phyloP scores from a whole-genome alignment of 2,888 invertebrate genomes.

The Ophioninae sp. region DNA sequence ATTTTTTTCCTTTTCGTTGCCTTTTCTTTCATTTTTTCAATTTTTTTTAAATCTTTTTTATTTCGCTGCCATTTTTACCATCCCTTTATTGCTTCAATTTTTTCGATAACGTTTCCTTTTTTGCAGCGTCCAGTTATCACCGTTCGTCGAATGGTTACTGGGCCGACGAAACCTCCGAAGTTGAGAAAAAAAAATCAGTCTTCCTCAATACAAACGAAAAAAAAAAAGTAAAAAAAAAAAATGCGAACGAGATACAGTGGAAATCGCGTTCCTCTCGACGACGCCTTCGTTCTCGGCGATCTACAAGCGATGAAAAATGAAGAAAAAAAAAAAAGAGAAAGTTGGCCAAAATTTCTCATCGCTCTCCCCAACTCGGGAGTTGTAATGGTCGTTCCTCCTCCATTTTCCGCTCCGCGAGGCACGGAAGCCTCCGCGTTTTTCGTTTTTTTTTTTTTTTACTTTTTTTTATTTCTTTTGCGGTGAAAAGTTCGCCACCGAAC shows the following conservation, averaged over 20 bases:
- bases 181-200: background rate
- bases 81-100: too few relatives aligned
- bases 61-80: too few relatives aligned
- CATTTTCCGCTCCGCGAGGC: slow-evolving; percentile 16
- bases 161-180: background rate
- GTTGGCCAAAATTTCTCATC: slow-evolving; percentile 17
- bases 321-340: slow-evolving; percentile 27
- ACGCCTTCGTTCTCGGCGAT: slow-evolving; percentile 15
- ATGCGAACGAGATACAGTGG: background rate
- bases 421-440: slow-evolving; percentile 11
- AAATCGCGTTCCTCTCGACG: background rate
- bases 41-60: too few relatives aligned
- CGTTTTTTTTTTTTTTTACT: background rate
- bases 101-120: too few relatives aligned
- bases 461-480: background rate
- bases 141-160: too few relatives aligned
- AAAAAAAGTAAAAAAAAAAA: background rate
- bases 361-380: background rate
- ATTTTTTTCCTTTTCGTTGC: too few relatives aligned
- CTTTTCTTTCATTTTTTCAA: too few relatives aligned
- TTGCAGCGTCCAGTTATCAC: too few relatives aligned
- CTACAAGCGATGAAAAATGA: slow-evolving; percentile 14
- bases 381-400: slow-evolving; percentile 12
- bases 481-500: slow-evolving; percentile 31
- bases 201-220: background rate